These are phyloP conservation scores for Lateolabrax maculatus DNA, from an alignment of 2,797 vertebrate species.

Conservation along the genomic window DNA sequence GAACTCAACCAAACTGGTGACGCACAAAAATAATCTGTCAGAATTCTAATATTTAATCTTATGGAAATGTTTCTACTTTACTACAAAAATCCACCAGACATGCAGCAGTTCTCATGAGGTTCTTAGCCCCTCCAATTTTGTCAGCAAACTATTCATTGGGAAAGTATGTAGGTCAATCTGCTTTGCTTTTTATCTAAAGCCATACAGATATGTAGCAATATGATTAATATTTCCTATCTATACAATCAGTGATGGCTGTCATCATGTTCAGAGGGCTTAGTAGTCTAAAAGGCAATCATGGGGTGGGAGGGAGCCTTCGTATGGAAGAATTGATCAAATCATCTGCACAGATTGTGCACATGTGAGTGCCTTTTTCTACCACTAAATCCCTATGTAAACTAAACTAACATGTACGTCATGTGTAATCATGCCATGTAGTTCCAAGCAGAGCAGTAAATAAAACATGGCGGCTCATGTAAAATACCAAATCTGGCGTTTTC, in stretches of 20 bases:
- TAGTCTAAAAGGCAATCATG: conserved; percentile 48
- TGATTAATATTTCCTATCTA: conserved; percentile 76
- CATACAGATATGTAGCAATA: conserved; percentile 68
- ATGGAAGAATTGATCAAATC: conserved; percentile 34
- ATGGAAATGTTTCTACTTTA: conserved; percentile 58
- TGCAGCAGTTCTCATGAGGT: conserved; percentile 50
- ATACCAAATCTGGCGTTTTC: conserved; percentile 36
- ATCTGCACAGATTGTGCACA: conserved; percentile 1
- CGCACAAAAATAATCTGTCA: conserved; percentile 65
- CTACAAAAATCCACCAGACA: conserved; percentile 62
- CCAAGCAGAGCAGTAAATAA: conserved; percentile 17
- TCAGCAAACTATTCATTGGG: conserved; percentile 60
- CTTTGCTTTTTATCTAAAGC: conserved; percentile 76
- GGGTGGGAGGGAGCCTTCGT: neutral
- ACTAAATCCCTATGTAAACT: conserved; percentile 45
- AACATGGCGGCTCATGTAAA: conserved; percentile 8
- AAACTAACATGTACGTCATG: neutral
- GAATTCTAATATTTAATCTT: conserved; percentile 64
- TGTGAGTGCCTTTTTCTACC: conserved; percentile 15
- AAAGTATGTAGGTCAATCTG: conserved; percentile 83
- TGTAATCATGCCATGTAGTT: conserved; percentile 16
- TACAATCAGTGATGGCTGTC: conserved; percentile 66
- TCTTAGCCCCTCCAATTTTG: conserved; percentile 67
- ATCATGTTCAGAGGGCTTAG: conserved; percentile 60
- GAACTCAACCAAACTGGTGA: conserved; percentile 53